These are phyloP conservation scores for Sisor rabdophorus DNA, from an alignment of 2,113 vertebrate genomes.

Conservation along the genomic window DNA sequence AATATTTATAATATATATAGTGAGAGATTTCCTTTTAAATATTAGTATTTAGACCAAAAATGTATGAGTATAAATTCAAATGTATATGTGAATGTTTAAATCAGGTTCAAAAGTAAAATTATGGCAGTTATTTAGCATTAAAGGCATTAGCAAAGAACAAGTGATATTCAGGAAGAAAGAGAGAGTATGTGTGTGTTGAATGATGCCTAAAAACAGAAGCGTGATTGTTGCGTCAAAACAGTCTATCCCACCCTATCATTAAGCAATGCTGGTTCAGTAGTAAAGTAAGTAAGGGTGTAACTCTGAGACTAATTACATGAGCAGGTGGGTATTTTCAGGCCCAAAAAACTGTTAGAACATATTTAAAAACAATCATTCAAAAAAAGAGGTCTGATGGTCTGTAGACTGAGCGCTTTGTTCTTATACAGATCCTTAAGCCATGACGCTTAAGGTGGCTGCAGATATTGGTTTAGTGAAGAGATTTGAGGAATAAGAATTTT, in stretches of 20 bases:
- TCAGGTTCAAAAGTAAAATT: neutral
- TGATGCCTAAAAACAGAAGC: conserved; percentile 44
- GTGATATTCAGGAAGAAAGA: conserved; percentile 13
- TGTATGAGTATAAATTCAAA: neutral
- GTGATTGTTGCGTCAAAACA: conserved; percentile 44
- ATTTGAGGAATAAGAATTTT: neutral
- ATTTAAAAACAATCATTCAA: conserved; percentile 25
- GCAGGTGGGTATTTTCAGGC: conserved; percentile 44
- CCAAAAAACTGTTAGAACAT: conserved; percentile 26
- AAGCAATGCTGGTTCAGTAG: conserved; percentile 46
- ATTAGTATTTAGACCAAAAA: neutral
- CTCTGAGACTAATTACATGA: conserved; percentile 49
- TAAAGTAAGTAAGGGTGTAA: conserved; percentile 52
- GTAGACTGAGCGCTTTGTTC: neutral
- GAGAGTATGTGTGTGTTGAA: conserved; percentile 17
- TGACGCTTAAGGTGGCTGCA: neutral
- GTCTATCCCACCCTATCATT: conserved; percentile 49
- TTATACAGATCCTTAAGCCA: neutral
- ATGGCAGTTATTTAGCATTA: neutral
- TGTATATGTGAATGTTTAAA: neutral
- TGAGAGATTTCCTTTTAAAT: no score
- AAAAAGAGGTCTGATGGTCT: conserved; percentile 11
- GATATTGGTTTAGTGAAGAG: neutral
- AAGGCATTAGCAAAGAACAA: neutral
- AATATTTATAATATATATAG: neutral